These are phyloP conservation scores for Vidua macroura DNA, from an alignment of 2,113 vertebrate species.

Conservation along the genomic window DNA sequence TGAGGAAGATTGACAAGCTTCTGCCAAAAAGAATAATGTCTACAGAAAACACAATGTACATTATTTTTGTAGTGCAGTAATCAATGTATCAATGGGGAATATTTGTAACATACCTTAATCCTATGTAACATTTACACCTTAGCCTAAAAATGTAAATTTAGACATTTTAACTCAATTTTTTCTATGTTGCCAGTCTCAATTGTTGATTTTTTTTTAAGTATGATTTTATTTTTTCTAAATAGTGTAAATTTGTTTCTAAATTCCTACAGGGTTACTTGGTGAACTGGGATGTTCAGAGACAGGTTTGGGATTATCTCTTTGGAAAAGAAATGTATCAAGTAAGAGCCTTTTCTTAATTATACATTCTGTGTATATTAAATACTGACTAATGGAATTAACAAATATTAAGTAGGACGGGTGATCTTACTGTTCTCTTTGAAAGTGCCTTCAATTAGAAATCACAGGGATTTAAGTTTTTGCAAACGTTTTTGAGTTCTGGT, in stretches of 20 bases:
- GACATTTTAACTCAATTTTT: neutral
- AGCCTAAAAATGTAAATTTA: neutral
- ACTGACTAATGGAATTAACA: neutral
- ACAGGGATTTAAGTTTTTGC: neutral
- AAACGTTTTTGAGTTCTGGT: neutral
- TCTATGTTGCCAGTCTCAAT: neutral
- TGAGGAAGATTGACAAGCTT: neutral
- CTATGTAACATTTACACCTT: neutral
- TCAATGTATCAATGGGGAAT: neutral
- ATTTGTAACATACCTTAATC: neutral
- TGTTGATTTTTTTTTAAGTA: neutral
- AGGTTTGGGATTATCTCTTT: slow-evolving; percentile 98
- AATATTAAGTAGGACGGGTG: neutral
- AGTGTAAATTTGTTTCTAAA: neutral
- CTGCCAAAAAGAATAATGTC: neutral
- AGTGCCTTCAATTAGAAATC: neutral
- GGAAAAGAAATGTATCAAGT: slow-evolving; percentile 99
- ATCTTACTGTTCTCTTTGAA: neutral
- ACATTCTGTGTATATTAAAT: neutral
- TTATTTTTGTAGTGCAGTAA: neutral
- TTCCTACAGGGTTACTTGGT: slow-evolving; percentile 91
- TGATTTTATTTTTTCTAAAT: neutral
- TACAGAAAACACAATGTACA: neutral
- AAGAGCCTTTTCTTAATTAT: slow-evolving; percentile 33
- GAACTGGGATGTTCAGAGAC: slow-evolving; percentile 98